Evolutionary conservation across 2,888 invertebrate genomes (phyloP).

Genomic region (Anaspis maculata): DNA sequence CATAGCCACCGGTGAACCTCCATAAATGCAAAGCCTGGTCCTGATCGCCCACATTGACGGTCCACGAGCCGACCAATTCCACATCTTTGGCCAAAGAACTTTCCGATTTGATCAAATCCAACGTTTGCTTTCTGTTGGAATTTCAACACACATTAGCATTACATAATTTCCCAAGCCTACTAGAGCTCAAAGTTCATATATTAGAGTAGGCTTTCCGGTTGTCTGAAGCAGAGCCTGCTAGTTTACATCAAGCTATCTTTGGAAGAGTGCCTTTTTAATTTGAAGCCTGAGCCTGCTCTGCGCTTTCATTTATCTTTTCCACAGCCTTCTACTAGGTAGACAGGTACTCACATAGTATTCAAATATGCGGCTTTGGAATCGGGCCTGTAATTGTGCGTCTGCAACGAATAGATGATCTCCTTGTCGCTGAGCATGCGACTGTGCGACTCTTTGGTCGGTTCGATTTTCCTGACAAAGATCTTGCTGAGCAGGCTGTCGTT

Average conservation of each 20-base stretch:
- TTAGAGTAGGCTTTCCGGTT: no score
- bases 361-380: slow-evolving; percentile 82
- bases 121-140: slow-evolving; percentile 59
- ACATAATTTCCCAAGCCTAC: no score
- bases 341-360: slow-evolving; percentile 74
- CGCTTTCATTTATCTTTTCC: no score
- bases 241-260: no score
- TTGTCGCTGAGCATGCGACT: slow-evolving; percentile 95
- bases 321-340: slow-evolving; percentile 11
- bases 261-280: no score
- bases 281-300: no score
- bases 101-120: slow-evolving; percentile 67
- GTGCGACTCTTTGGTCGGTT: slow-evolving; percentile 92
- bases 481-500: slow-evolving; percentile 83
- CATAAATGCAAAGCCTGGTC: slow-evolving; percentile 96
- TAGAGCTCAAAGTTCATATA: no score
- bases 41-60: slow-evolving; percentile 91
- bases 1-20: slow-evolving; percentile 91
- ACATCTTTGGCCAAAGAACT: slow-evolving; percentile 59
- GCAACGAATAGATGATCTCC: slow-evolving; percentile 89
- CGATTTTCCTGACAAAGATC: slow-evolving; percentile 80
- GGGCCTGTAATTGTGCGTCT: slow-evolving; percentile 90
- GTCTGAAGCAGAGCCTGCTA: no score
- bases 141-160: slow-evolving; percentile 10
- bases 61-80: slow-evolving; percentile 92